A percentile compares a stretch with the other conserved stretches of the same genome.
These are phyloP conservation scores for Limnothrissa miodon DNA, from an alignment of 2,113 vertebrate genomes.

Conservation along the genomic window DNA sequence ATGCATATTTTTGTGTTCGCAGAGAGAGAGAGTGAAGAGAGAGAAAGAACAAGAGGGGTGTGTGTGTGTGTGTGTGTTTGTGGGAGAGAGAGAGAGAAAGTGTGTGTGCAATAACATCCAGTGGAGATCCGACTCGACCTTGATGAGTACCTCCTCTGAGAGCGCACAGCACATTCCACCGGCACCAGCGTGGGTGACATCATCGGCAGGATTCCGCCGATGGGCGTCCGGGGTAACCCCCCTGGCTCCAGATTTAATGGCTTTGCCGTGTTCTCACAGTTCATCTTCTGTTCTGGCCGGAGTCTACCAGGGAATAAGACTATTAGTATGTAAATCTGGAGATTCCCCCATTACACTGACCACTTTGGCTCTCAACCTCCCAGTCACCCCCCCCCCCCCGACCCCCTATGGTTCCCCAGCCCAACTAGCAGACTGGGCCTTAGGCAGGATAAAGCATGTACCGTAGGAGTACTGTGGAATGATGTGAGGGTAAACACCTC, in stretches of 20 bases:
- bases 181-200: conserved; percentile 28
- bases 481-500: background rate
- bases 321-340: conserved; percentile 77
- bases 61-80: conserved; percentile 21
- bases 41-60: background rate
- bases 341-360: conserved; percentile 72
- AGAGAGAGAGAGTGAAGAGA: background rate
- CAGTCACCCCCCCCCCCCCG: conserved; percentile 18
- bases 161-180: conserved; percentile 4
- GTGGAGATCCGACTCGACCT: conserved; percentile 42
- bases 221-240: background rate
- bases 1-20: too few species aligned
- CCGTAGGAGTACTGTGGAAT: too few species aligned
- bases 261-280: background rate
- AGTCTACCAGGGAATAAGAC: conserved; percentile 61
- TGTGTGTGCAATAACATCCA: conserved; percentile 8
- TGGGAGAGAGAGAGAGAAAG: conserved; percentile 22
- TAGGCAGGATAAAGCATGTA: background rate
- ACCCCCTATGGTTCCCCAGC: background rate
- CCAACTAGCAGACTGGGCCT: background rate
- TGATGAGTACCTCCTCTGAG: conserved; percentile 23
- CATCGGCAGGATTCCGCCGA: conserved; percentile 39
- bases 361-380: conserved; percentile 55
- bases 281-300: conserved; percentile 23
- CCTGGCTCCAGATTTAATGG: conserved; percentile 9